Evolutionary conservation across 2,113 vertebrate genomes (phyloP), one percentile per base, ranked within the genome.

Genomic region (Leptobrachium leishanense): DNA sequence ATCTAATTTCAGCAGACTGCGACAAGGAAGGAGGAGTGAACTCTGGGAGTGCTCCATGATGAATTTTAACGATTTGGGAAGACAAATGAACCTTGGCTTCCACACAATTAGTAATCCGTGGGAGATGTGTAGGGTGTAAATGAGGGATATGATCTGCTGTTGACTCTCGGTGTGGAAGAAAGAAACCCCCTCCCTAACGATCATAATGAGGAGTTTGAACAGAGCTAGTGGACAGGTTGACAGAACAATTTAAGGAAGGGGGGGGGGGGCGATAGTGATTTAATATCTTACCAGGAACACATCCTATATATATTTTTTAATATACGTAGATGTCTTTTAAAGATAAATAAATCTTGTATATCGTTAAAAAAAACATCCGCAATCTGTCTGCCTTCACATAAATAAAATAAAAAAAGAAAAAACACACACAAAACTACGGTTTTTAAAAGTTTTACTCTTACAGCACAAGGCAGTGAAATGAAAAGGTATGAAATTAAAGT

Each of bases 61-160:
- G 94, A 91, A 93, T 95, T 91, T 92, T 94, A 95, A 95, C 82
- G 90, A 94, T 82, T 81, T 5, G 4, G 78, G 81, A 90, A 91
- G 95, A 91, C 90, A 93, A 93, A 95, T 94, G 93, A 95, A 91
- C 87, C 90, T 86, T 83, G 87, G 92, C 89, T 90, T 86, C 88
- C 84, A 84, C 85, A 90, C 91, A 93, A 95, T 95, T 95, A 95
- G 94, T 86, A 80, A 88, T 89, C 92, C 93, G 91, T 88, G 90
- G 89, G 88, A 91, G 92, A 93, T 90, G 91, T 94, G 95, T 92
- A 86, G 91, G 86, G 89, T 92, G 92, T 93, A 95, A 95, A 93
- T 91, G 93, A 95, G 92, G 90, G 92, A 94, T 89, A 93, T 93
- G 92, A 95, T 93, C 90, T 92, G 89, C 91, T 93, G 90, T 95